Conservation (phyloP, 2,797 vertebrate genomes). For the Prionace glauca region DNA sequence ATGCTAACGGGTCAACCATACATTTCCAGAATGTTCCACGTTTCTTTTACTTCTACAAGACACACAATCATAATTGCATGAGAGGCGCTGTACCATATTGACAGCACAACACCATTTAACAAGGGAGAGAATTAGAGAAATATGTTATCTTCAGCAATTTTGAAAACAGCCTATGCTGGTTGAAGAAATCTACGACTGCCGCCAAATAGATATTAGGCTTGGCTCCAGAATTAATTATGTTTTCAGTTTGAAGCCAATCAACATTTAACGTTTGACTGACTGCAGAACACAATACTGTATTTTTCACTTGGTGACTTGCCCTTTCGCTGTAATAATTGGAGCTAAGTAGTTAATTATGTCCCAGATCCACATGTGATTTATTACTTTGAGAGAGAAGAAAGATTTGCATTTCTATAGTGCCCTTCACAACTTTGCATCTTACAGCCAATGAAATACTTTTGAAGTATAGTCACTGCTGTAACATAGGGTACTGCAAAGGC, state of each 20-base stretch:
- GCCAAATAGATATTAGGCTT: constrained; percentile 3
- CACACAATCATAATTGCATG: not conserved
- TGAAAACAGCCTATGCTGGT: not conserved
- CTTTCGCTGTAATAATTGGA: not conserved
- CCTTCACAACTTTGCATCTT: not conserved
- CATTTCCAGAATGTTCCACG: not conserved
- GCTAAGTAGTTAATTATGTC: not conserved
- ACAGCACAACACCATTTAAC: not conserved
- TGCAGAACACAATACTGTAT: constrained; percentile 1
- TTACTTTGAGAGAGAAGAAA: not conserved
- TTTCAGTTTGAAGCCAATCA: constrained; percentile 18
- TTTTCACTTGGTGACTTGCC: not conserved
- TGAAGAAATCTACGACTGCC: not conserved
- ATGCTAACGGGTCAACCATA: not conserved
- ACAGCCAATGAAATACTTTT: not conserved
- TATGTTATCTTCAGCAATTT: constrained; percentile 9
- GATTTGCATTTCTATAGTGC: not conserved
- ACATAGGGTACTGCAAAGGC: too few species aligned
- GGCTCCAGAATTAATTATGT: constrained; percentile 26
- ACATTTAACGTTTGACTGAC: constrained; percentile 7
- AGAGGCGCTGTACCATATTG: not conserved
- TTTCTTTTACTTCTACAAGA: not conserved
- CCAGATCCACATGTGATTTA: not conserved
- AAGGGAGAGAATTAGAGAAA: not conserved
- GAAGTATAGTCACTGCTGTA: not conserved